Conservation (phyloP, 2,797 vertebrate species). For the Simalia tracyae region DNA sequence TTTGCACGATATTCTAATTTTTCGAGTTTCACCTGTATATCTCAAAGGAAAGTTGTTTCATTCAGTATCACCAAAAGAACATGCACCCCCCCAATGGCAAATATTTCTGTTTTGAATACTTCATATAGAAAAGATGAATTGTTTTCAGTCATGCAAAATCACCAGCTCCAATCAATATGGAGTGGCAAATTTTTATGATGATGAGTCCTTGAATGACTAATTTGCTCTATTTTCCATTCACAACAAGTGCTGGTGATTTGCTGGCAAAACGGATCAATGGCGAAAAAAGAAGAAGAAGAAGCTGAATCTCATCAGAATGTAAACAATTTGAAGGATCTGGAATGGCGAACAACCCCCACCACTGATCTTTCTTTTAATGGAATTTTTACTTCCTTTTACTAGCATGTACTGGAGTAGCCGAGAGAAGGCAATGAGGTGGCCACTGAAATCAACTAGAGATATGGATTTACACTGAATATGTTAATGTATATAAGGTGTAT, state of each 20-base stretch:
- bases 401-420: too few relatives aligned
- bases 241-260: conserved; percentile 21
- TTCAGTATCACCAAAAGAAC: neutral
- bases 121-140: conserved; percentile 2
- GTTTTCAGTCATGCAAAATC: neutral
- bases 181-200: conserved; percentile 17
- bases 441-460: neutral
- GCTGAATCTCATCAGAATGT: neutral
- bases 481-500: neutral
- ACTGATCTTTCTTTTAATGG: conserved; percentile 42
- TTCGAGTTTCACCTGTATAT: too few relatives aligned
- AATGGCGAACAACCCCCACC: conserved; percentile 28
- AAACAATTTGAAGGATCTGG: conserved; percentile 52
- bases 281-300: neutral
- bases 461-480: neutral
- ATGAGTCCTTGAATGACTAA: neutral
- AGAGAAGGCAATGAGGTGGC: neutral
- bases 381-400: conserved; percentile 22
- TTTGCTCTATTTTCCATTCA: conserved; percentile 22
- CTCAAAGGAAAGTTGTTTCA: neutral
- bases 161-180: conserved; percentile 15
- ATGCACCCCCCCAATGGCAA: neutral
- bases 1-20: too few relatives aligned
- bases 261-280: neutral
- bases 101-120: conserved; percentile 24